Percentiles rank a stretch among this genome's conserved stretches.
phyloP scores from a whole-genome alignment of 1,140 invertebrate species.

The Polyergus mexicanus region DNA sequence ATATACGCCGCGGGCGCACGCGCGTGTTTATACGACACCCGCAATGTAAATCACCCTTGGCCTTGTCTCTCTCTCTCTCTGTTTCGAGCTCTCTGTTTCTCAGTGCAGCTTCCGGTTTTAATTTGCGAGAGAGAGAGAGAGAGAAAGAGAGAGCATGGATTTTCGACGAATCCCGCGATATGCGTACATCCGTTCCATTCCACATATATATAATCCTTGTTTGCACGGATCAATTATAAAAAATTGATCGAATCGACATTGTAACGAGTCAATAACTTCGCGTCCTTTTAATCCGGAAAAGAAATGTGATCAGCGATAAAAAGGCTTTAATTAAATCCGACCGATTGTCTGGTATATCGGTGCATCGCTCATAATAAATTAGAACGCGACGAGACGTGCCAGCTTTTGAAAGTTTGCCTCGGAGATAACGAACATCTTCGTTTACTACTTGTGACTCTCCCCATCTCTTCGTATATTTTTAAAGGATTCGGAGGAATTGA shows the following conservation, averaged over 20 bases:
- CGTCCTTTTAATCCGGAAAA: not conserved
- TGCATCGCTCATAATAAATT: conserved; percentile 9
- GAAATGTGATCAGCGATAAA: not conserved
- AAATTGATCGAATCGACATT: conserved; percentile 40
- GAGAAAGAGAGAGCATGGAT: not conserved
- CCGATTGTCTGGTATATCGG: conserved; percentile 21
- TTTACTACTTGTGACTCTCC: not conserved
- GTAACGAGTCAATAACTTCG: conserved; percentile 30
- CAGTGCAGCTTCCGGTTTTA: not conserved
- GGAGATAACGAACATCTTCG: not conserved
- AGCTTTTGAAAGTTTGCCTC: conserved; percentile 24
- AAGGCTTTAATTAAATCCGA: conserved; percentile 44
- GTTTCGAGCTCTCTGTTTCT: not conserved
- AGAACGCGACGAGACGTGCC: conserved; percentile 2
- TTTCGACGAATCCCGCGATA: not conserved
- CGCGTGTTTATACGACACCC: conserved; percentile 38
- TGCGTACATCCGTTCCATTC: not conserved
- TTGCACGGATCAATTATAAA: conserved; percentile 28
- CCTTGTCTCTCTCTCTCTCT: not conserved
- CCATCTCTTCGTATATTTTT: conserved; percentile 10
- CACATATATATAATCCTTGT: not conserved
- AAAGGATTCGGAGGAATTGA: not conserved
- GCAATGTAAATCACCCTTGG: conserved; percentile 50
- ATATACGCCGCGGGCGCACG: not conserved
- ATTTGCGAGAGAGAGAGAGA: not conserved